Base-by-base conservation (phyloP, 2,113 vertebrate species). In the Serilophus lunatus region DNA sequence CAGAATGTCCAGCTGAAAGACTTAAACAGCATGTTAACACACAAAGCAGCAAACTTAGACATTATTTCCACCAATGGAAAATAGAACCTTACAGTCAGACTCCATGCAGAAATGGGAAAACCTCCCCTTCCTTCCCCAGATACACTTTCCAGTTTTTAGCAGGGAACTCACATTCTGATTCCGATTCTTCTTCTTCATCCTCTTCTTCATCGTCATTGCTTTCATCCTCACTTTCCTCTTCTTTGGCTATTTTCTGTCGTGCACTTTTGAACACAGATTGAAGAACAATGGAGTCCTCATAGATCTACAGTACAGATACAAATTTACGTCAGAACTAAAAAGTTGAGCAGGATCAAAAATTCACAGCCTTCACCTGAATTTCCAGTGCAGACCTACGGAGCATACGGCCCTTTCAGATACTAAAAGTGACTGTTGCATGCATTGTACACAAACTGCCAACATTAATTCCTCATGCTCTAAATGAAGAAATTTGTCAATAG, bases 241-340 rank as follows among this genome's bases (percentile, higher is more conserved):
- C 99, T 98, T 99, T 99, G 96, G 98, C 98, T 60, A 99, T 99
- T 96, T 99, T 99, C 97, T 99, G 99, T 90, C 99, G 97, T 56
- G 99, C 99, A 26, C 99, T 99, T 97, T 99, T 99, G 96, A 99
- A 99, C 40, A 99, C 99, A 4, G 99, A 99, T 97, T 99, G 99
- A 57, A 99, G 98, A 92, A 99, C 99, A 64, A 99, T 99, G 90
- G 99, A 99, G 97, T 99, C 99, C 88, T 99, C 99, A 38, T 99
- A 99, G 96, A 99, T 99, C 99, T 99, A 95, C 36, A 89, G 53
- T 26, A 91, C 35, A 47, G 86, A 79, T 64, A 84, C 12, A 77
- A 92, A 86, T 12, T 45, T 45, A 31, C 20, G 38, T 97, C 81
- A 97, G 47, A 87, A 79, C 20, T 28, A 44, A 40, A 44, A 49